A percentile compares a stretch with the other conserved stretches of the same genome.
Evolutionary conservation across 1,140 invertebrate species (phyloP).

Genomic region (Drosophila seguyi): DNA sequence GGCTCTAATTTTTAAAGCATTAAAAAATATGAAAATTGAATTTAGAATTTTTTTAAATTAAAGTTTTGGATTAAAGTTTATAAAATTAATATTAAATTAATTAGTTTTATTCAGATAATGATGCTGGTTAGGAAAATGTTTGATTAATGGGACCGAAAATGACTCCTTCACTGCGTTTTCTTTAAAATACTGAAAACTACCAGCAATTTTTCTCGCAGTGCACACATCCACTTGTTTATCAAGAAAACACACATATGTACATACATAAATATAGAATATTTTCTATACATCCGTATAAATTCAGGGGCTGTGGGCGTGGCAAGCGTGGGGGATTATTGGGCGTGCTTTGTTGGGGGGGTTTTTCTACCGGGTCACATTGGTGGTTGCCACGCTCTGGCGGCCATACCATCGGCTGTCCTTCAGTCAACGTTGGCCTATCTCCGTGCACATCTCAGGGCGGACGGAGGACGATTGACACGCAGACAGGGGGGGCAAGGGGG

Average conservation of each 20-base stretch:
- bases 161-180: background rate
- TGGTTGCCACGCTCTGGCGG: conserved; percentile 67
- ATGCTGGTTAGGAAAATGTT: no score
- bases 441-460: background rate
- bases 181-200: no score
- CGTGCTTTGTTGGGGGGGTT: conserved; percentile 5
- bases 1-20: no score
- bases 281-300: conserved; percentile 20
- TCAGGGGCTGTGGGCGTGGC: conserved; percentile 34
- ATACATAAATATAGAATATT: conserved; percentile 31
- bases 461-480: conserved; percentile 4
- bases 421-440: conserved; percentile 61
- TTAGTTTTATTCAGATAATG: no score
- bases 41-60: no score
- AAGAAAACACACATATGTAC: conserved; percentile 1
- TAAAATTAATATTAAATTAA: no score
- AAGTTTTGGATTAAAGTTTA: no score
- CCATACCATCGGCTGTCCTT: conserved; percentile 40
- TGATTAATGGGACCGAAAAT: no score
- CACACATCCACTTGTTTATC: conserved; percentile 10
- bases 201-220: background rate
- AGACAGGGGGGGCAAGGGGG: conserved; percentile 1
- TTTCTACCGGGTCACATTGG: conserved; percentile 41
- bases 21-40: no score
- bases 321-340: background rate